Evolutionary conservation across 2,797 vertebrate species (phyloP).

Genomic region (Numenius phaeopus): DNA sequence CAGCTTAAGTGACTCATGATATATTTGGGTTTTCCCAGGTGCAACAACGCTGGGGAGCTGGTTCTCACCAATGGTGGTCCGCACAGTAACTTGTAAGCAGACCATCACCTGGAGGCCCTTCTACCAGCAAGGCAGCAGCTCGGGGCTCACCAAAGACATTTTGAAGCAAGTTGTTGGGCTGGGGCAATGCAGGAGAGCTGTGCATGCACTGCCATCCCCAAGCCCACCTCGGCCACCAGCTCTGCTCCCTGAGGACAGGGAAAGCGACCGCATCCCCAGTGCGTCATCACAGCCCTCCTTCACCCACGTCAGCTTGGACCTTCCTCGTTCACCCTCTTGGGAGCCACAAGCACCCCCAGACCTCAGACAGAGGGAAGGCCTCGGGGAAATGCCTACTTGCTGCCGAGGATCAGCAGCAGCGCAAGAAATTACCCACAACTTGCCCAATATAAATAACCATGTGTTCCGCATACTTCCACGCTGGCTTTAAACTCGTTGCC

Average conservation of each 20-base stretch:
- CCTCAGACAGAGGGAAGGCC: not conserved
- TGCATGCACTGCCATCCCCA: fast-evolving
- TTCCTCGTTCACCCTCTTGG: not conserved
- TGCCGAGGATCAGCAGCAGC: not conserved
- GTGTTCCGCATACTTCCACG: not conserved
- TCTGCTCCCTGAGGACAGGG: not conserved
- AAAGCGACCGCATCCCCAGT: not conserved
- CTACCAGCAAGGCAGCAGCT: not conserved
- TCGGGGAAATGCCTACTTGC: not conserved
- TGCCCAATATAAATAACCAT: not conserved
- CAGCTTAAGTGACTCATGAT: not conserved
- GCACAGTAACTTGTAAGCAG: fast-evolving
- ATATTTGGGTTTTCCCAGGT: not conserved
- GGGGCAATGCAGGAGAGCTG: not conserved
- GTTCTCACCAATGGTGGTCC: not conserved
- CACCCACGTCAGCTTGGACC: not conserved
- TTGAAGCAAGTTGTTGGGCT: not conserved
- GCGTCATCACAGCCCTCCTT: not conserved
- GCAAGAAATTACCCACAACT: not conserved
- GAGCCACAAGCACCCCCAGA: not conserved
- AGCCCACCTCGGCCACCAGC: fast-evolving
- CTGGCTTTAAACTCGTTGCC: not conserved
- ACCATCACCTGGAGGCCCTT: not conserved
- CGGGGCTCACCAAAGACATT: not conserved
- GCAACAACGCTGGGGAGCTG: not conserved